Conservation (phyloP, 2,888 invertebrate species). For the Campoletis raptor region DNA sequence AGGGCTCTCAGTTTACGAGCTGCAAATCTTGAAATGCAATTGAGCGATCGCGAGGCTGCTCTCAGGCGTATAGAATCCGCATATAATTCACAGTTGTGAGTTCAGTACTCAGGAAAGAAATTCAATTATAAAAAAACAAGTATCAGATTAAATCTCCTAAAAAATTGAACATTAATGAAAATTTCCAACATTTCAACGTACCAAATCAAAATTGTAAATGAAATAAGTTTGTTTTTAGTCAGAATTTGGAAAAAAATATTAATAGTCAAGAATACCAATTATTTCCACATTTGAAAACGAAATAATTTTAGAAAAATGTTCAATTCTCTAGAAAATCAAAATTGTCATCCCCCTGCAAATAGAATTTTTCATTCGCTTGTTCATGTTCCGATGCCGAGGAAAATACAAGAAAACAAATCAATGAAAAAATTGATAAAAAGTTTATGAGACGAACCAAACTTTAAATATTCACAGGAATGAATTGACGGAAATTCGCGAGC, state of each 20-base stretch:
- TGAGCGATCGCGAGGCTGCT: constrained; percentile 77
- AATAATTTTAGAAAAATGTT: no score
- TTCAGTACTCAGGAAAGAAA: neutral
- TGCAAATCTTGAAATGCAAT: constrained; percentile 74
- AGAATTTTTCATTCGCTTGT: no score
- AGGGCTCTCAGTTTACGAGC: constrained; percentile 72
- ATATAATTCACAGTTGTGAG: constrained; percentile 78
- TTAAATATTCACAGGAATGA: constrained; percentile 71
- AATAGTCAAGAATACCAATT: neutral
- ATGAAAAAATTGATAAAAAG: neutral
- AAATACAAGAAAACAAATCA: no score
- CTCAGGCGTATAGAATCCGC: constrained; percentile 77
- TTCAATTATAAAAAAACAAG: neutral
- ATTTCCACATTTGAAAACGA: no score
- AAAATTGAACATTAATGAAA: neutral
- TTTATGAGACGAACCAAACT: neutral
- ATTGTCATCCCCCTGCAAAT: no score
- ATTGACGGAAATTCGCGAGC: constrained; percentile 78
- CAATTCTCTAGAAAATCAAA: no score
- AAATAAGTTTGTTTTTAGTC: no score
- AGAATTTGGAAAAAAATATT: neutral
- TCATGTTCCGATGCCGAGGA: no score
- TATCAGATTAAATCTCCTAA: neutral
- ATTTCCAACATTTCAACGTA: neutral
- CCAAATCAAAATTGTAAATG: neutral